Evolutionary conservation across 2,797 vertebrate species (phyloP), one percentile per base, ranked within the genome.

Genomic region (Pseudopleuronectes americanus): DNA sequence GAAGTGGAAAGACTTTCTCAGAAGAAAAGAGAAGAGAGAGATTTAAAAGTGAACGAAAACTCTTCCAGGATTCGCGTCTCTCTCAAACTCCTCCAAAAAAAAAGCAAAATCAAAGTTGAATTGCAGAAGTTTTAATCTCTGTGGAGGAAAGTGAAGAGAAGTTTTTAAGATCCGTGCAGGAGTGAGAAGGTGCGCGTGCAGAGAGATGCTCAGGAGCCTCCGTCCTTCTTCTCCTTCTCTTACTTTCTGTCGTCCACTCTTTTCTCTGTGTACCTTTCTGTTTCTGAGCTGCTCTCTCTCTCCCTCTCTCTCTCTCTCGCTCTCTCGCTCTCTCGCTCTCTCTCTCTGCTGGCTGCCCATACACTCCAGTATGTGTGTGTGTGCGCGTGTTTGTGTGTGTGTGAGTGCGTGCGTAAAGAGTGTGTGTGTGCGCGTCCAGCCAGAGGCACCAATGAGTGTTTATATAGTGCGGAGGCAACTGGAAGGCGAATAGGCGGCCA

Each of bases 391-490:
- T 73, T 76, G 64, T 58, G 76, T 4, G 41, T 13, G 76, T 76
- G 64, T 58, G 76, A 49, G 94, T 62, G 62, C 43, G 64, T 26
- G 94, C 48, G 61, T 12, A 16, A 41, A 16, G 9, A 16, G 14
- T 41, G 75, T 57, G 71, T 53, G 66, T 54, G 89, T 74, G 85
- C 84, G 87, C 84, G 87, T 88, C 90, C 81, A 93, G 86, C 84
- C 89, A 87, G 83, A 87, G 91, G 90, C 90, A 91, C 90, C 95
- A 93, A 87, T 94, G 95, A 95, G 95, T 96, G 95, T 96, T 97
- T 97, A 97, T 97, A 97, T 97, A 97, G 95, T 94, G 94, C 94
- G 93, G 94, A 96, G 96, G 95, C 95, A 94, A 95, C 94, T 93
- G 95, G 94, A 95, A 74, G 87, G 82, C 92, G 83, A 95, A 95